Evolutionary conservation across 1,140 invertebrate genomes (phyloP).

Genomic region (Patella vulgata): DNA sequence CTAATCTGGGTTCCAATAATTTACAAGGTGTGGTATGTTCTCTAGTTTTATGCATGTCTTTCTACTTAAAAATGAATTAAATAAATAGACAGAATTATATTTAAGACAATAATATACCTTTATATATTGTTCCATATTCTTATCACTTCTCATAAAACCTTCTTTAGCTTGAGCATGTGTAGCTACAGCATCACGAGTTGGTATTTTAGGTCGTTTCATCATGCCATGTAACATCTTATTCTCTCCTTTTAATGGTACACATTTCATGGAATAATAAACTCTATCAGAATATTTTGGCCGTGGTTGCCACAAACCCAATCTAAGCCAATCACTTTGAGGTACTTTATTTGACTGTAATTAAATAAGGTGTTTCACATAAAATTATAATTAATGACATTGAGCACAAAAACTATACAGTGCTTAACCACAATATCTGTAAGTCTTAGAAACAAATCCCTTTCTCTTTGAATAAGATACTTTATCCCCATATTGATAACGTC

Average conservation of each 20-base stretch:
- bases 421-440: too few relatives aligned
- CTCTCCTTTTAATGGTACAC: constrained; percentile 58
- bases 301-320: constrained; percentile 56
- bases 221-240: constrained; percentile 55
- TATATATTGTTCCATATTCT: constrained; percentile 60
- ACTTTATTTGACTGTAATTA: constrained; percentile 49
- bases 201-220: constrained; percentile 45
- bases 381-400: too few relatives aligned
- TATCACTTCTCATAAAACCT: constrained; percentile 54
- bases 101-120: constrained; percentile 46
- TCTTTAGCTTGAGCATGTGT: constrained; percentile 53
- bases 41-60: too few relatives aligned
- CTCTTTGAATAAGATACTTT: too few relatives aligned
- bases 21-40: too few relatives aligned
- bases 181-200: constrained; percentile 52
- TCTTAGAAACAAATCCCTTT: too few relatives aligned
- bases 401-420: too few relatives aligned
- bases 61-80: too few relatives aligned
- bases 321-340: constrained; percentile 57
- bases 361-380: too few relatives aligned
- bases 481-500: too few relatives aligned
- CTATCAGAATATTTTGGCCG: constrained; percentile 59
- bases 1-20: too few relatives aligned
- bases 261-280: constrained; percentile 59
- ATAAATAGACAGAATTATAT: too few relatives aligned